Evolutionary conservation across 2,888 invertebrate genomes (phyloP).

Genomic region (Drosophila kokeensis): DNA sequence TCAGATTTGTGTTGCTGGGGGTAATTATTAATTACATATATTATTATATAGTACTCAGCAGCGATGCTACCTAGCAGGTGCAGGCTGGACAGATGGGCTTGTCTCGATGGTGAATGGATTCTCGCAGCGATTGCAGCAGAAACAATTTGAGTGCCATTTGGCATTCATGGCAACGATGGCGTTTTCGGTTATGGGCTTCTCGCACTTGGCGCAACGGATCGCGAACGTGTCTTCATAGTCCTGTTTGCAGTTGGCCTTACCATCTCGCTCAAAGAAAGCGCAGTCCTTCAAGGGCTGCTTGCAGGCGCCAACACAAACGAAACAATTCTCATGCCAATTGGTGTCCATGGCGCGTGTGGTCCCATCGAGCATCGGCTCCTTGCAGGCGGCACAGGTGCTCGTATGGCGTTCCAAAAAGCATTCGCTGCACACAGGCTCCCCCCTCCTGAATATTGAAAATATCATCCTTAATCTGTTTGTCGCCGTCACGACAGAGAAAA

Average conservation of each 20-base stretch:
- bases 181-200: constrained; percentile 91
- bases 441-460: constrained; percentile 92
- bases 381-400: constrained; percentile 94
- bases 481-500: constrained; percentile 95
- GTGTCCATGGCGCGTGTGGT: constrained; percentile 94
- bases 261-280: constrained; percentile 94
- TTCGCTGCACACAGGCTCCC: constrained; percentile 93
- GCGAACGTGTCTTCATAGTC: constrained; percentile 95
- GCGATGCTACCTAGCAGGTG: constrained; percentile 53
- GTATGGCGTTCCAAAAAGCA: constrained; percentile 95
- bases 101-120: constrained; percentile 91
- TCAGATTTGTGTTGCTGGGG: too few relatives aligned
- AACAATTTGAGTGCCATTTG: constrained; percentile 98
- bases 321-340: constrained; percentile 96
- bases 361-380: constrained; percentile 93
- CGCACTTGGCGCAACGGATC: constrained; percentile 93
- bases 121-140: constrained; percentile 95
- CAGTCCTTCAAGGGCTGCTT: constrained; percentile 92
- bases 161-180: constrained; percentile 94
- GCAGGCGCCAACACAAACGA: constrained; percentile 92
- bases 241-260: constrained; percentile 92
- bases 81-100: constrained; percentile 91
- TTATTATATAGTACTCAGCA: neutral
- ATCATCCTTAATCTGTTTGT: constrained; percentile 93
- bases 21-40: too few relatives aligned